Evolutionary conservation across 1,140 invertebrate genomes (phyloP), one percentile per base, ranked within the genome.

Genomic region (Pogonomyrmex barbatus): DNA sequence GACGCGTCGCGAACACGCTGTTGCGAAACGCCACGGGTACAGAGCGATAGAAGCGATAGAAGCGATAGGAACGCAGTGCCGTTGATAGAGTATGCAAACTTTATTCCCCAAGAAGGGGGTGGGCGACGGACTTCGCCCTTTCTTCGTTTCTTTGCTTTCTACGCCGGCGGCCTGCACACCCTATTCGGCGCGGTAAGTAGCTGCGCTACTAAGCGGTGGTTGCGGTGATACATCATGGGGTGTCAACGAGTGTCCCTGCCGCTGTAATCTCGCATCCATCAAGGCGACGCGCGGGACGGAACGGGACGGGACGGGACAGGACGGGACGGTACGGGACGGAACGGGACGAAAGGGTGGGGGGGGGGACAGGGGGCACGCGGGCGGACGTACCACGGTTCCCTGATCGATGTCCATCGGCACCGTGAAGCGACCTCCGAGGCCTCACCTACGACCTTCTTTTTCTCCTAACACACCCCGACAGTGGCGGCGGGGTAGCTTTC

Each of bases 201-300:
- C 85, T 81, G 58, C 79, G 88, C 88, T 89, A 87, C 88, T 87
- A 89, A 84, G 70, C 63, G 87, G 84, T 87, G 87, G 84, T 75
- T 84, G 89, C 82, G 84, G 90, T 89, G 91, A 93, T 93, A 92
- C 91, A 92, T 93, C 92, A 93, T 86, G 81, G 79, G 85, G 86
- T 92, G 92, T 92, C 91, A 91, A 91, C 91, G 91, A 92, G 88
- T 92, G 88, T 92, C 91, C 91, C 88, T 79, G 87, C 68, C 60
- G 85, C 90, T 88, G 88, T 92, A 92, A 92, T 92, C 92, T 92
- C 91, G 88, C 90, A 92, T 92, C 92, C 90, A 92, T 92, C 92
- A 92, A 92, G 65, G 73, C 87, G 77, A 82, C 88, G 67, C 68
- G 60, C 63, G 65, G 85, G 65, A 77, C 78, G 33, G 60, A 5